phyloP scores from a whole-genome alignment of 2,888 invertebrate species.

The Ashinkailepas kermadecensis region DNA sequence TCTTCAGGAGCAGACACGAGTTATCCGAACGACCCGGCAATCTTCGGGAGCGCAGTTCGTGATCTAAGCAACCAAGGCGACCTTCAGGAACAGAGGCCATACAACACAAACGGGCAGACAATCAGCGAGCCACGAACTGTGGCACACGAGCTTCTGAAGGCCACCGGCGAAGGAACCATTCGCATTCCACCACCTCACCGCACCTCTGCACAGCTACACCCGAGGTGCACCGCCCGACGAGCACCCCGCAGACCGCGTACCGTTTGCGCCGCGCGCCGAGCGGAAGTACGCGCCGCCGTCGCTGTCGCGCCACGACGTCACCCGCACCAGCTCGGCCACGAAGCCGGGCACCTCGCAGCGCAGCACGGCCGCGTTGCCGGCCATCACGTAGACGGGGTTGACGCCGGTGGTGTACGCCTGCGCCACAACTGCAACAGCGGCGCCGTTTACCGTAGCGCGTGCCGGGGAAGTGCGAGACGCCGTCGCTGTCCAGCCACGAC shows the following conservation, averaged over 20 bases:
- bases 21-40: too few relatives aligned
- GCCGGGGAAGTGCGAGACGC: conserved; percentile 52
- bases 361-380: conserved; percentile 42
- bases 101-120: too few relatives aligned
- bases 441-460: conserved; percentile 48
- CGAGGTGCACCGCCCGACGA: too few relatives aligned
- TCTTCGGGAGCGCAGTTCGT: too few relatives aligned
- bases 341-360: conserved; percentile 44
- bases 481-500: conserved; percentile 71
- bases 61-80: too few relatives aligned
- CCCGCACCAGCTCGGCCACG: conserved; percentile 35
- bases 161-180: not conserved
- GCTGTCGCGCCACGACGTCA: not conserved
- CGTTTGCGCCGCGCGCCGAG: not conserved
- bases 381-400: conserved; percentile 41
- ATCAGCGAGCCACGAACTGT: too few relatives aligned
- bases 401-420: conserved; percentile 40
- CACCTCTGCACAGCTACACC: too few relatives aligned
- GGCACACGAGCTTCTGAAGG: too few relatives aligned
- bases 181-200: too few relatives aligned
- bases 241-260: too few relatives aligned
- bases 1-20: too few relatives aligned
- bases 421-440: conserved; percentile 33
- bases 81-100: too few relatives aligned
- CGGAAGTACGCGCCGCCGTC: not conserved